Percentiles rank a stretch among this genome's conserved stretches.
phyloP scores from a whole-genome alignment of 2,797 vertebrate genomes.

The Megaceryle alcyon region DNA sequence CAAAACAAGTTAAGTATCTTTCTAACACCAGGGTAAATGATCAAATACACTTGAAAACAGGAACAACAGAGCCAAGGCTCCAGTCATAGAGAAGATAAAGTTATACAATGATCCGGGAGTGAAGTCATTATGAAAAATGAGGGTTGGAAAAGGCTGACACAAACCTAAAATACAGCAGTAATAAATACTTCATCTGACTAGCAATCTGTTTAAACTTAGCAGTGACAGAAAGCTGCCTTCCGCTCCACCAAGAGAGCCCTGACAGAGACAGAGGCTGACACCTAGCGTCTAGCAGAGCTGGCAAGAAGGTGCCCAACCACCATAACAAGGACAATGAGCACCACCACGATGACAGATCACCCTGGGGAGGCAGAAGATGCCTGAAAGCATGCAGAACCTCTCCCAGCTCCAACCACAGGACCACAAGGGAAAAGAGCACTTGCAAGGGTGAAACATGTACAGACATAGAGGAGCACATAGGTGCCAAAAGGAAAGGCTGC shows the following conservation, averaged over 20 bases:
- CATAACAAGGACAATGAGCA: not conserved
- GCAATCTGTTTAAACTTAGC: conserved; percentile 75
- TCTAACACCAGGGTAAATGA: conserved; percentile 74
- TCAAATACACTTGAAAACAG: conserved; percentile 73
- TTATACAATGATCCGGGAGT: conserved; percentile 71
- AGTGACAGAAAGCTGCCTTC: conserved; percentile 69
- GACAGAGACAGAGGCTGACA: conserved; percentile 73
- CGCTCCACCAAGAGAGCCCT: conserved; percentile 10
- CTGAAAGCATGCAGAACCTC: not conserved
- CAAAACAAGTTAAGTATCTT: conserved; percentile 76
- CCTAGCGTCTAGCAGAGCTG: conserved; percentile 63
- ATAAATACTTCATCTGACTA: conserved; percentile 77
- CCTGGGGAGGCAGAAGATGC: not conserved
- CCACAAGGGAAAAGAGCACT: not conserved
- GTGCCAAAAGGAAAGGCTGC: not conserved
- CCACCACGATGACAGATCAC: not conserved
- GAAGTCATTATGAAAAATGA: conserved; percentile 76
- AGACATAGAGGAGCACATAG: accelerated
- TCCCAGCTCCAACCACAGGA: not conserved
- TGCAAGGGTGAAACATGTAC: not conserved
- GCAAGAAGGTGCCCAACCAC: not conserved
- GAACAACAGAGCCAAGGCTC: conserved; percentile 66
- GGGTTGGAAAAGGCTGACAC: conserved; percentile 76
- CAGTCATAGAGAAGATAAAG: conserved; percentile 74
- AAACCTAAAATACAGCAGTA: conserved; percentile 77